These are phyloP conservation scores for Oxycera nigricornis DNA, from an alignment of 2,888 invertebrate species.

Conservation along the genomic window DNA sequence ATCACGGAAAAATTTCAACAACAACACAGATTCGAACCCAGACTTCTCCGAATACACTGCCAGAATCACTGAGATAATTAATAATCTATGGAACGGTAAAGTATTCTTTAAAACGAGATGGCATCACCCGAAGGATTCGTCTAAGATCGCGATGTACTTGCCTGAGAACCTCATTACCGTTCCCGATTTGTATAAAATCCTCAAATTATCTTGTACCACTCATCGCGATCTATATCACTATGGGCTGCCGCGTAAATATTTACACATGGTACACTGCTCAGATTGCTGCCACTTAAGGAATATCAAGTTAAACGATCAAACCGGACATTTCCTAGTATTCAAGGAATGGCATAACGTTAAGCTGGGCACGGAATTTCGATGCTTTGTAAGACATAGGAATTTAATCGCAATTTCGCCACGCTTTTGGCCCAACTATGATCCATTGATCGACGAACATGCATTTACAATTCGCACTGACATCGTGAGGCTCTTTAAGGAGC, in stretches of 20 bases:
- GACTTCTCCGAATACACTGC: slow-evolving; percentile 48
- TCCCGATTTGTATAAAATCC: slow-evolving; percentile 48
- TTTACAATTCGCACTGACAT: slow-evolving; percentile 49
- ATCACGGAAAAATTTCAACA: slow-evolving; percentile 38
- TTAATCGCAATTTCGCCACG: slow-evolving; percentile 49
- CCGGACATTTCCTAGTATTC: slow-evolving; percentile 45
- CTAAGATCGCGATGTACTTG: slow-evolving; percentile 49
- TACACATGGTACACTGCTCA: too few relatives aligned
- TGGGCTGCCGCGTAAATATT: neutral
- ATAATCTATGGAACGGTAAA: slow-evolving; percentile 27
- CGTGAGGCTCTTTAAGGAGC: slow-evolving; percentile 47
- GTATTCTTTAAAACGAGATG: slow-evolving; percentile 50
- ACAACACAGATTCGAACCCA: slow-evolving; percentile 44
- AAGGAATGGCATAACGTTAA: slow-evolving; percentile 49
- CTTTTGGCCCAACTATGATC: slow-evolving; percentile 49
- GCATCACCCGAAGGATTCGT: slow-evolving; percentile 49
- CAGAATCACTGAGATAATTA: slow-evolving; percentile 37
- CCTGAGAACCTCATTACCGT: slow-evolving; percentile 47
- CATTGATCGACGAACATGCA: slow-evolving; percentile 45
- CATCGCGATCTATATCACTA: slow-evolving; percentile 46
- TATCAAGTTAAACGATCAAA: too few relatives aligned
- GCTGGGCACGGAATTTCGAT: slow-evolving; percentile 49
- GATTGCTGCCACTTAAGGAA: neutral
- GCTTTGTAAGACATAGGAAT: slow-evolving; percentile 47
- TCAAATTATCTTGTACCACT: slow-evolving; percentile 48